These are phyloP conservation scores for Psittacula cyanocephala DNA, from an alignment of 2,113 vertebrate species.

Conservation along the genomic window DNA sequence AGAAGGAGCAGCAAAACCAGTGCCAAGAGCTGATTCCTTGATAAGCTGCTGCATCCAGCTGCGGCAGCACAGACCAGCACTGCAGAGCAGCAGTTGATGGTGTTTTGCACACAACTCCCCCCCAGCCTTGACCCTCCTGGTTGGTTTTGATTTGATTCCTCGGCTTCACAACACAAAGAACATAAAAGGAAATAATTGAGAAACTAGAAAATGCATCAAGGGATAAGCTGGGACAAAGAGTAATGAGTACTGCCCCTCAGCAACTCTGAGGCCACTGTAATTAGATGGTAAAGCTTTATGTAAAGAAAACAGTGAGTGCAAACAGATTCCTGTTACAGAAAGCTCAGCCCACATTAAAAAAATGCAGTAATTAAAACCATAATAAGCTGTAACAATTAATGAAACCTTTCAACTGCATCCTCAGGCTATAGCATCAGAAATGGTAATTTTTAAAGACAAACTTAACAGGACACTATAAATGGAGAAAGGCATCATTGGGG, in stretches of 20 bases:
- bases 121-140: not conserved
- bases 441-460: not conserved
- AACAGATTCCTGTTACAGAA: not conserved
- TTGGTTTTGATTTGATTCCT: not conserved
- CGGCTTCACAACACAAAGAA: not conserved
- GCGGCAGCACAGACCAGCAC: not conserved
- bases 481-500: not conserved
- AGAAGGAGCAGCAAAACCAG: not conserved
- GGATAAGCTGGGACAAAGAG: not conserved
- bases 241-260: conserved; percentile 20
- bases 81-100: not conserved
- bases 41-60: fast-evolving
- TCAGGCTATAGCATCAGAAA: not conserved
- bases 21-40: not conserved
- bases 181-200: conserved; percentile 5
- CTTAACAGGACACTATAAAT: not conserved
- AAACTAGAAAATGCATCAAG: not conserved
- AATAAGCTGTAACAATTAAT: not conserved
- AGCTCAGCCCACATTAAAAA: not conserved
- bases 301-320: not conserved
- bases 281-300: conserved; percentile 10
- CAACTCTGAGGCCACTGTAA: conserved; percentile 16
- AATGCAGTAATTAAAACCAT: conserved; percentile 6
- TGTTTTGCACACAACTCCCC: not conserved
- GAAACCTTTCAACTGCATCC: not conserved